Base-by-base conservation (phyloP, 2,113 vertebrate genomes). In the Lutjanus erythropterus region DNA sequence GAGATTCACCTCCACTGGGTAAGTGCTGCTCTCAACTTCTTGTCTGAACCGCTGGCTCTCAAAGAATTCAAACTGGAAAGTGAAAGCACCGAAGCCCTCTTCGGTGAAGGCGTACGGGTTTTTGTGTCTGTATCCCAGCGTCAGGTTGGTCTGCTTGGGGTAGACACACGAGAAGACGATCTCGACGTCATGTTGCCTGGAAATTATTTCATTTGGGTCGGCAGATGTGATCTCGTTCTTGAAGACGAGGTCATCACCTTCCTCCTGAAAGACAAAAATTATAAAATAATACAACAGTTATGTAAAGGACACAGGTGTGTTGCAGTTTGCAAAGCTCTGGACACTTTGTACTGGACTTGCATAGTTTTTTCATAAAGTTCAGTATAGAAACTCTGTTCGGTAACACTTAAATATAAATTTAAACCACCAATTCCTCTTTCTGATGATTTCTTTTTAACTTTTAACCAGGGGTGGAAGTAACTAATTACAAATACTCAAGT, bases 1-100 rank as follows among this genome's bases (percentile, higher is more conserved):
- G 39, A 94, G 80, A 35, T 80, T n/a, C 18, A 92, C 87, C 16
- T 92, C 55, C 68, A 92, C 65, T 3, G 92, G 92, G 69, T 87
- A 92, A 3, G 49, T 68, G 49, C 61, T 72, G 29, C 42, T 2
- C 5, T 0, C 53, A n/a, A n/a, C 7, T 5, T 39, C 44, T 1
- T 18, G 29, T 1, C 7, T 70, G 65, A 81, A 81, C 7, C 1
- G 37, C 31, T 71, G 14, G 5, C 29, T 84, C 59, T 87, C 25
- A 1, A 53, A 84, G 65, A 87, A 87, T 10, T 87, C 86, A 75
- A 87, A 87, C 52, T 80, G n/a, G 56, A 87, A 92, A 35, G 39
- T 89, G 73, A 93, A 92, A 8, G 83, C 65, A 8, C 89, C 88
- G 8, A 93, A 92, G 29, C 87, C 88, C 21, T 52, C 75, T 74